phyloP scores from a whole-genome alignment of 1,140 invertebrate genomes.

The Zaprionus kolodkinae region DNA sequence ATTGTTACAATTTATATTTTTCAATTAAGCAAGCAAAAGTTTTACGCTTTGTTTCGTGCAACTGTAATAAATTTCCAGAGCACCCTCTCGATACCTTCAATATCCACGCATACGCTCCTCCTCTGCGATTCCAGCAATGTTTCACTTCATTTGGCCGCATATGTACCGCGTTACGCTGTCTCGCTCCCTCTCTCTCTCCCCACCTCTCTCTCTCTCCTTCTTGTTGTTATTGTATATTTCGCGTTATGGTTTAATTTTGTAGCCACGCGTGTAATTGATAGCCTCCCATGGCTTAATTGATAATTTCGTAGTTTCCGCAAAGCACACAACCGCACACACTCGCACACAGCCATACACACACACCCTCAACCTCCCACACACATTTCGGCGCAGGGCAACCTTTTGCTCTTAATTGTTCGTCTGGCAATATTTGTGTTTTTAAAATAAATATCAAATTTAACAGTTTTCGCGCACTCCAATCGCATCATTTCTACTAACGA shows the following conservation, averaged over 20 bases:
- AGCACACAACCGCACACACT: conserved; percentile 1
- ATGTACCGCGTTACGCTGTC: conserved; percentile 45
- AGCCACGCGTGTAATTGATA: conserved; percentile 74
- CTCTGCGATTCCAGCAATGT: conserved; percentile 24
- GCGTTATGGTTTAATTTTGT: conserved; percentile 76
- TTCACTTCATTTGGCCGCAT: conserved; percentile 73
- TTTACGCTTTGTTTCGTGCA: conserved; percentile 79
- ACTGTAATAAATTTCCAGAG: conserved; percentile 72
- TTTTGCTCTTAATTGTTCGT: conserved; percentile 29
- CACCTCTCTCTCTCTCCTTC: not conserved
- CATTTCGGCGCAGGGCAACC: not conserved
- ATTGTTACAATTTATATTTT: conserved; percentile 76
- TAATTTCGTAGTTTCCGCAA: conserved; percentile 67
- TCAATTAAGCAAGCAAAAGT: conserved; percentile 82
- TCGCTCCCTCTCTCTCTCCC: not conserved
- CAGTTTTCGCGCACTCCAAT: not conserved
- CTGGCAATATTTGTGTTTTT: conserved; percentile 29
- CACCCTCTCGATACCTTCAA: not conserved
- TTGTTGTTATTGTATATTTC: conserved; percentile 42
- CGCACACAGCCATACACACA: not conserved
- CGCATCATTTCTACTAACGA: not conserved
- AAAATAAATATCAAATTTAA: conserved; percentile 34
- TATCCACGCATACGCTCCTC: not conserved
- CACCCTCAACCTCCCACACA: not conserved
- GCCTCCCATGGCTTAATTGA: conserved; percentile 71